Conservation (phyloP, 1,140 invertebrate genomes). For the Drosophila pachea region DNA sequence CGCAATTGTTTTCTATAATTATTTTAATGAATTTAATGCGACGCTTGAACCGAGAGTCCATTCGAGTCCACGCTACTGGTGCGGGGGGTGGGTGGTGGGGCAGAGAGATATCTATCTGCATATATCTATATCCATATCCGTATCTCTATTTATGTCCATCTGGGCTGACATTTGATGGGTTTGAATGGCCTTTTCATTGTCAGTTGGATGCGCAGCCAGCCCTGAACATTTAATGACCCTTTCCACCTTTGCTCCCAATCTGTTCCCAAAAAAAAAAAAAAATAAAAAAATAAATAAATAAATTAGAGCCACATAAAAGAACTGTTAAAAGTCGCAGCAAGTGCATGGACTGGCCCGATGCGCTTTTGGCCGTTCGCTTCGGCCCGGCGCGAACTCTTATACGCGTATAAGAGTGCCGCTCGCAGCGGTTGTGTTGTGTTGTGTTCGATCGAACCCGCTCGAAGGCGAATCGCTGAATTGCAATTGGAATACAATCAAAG, state of each 20-base stretch:
- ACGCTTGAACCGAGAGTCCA: conserved; percentile 17
- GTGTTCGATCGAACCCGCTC: conserved; percentile 23
- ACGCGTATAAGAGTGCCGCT: conserved; percentile 34
- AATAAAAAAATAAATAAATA: not conserved
- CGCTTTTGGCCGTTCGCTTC: conserved; percentile 1
- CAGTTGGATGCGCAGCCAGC: conserved; percentile 40
- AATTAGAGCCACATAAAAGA: not conserved
- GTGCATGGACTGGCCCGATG: not conserved
- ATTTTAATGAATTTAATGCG: conserved; percentile 41
- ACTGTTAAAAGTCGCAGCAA: conserved; percentile 1
- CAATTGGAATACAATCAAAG: not conserved
- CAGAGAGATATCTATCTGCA: not conserved
- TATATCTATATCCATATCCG: not conserved
- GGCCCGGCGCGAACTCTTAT: conserved; percentile 17
- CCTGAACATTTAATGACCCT: conserved; percentile 34
- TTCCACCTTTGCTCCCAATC: conserved; percentile 23
- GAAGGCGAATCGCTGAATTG: not conserved
- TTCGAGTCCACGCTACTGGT: conserved; percentile 19
- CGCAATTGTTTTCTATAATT: conserved; percentile 21
- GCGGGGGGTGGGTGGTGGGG: not conserved
- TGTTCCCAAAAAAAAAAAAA: conserved; percentile 2
- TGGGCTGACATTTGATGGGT: conserved; percentile 10
- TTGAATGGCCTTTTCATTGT: conserved; percentile 48
- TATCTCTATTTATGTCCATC: not conserved
- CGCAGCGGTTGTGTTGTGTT: conserved; percentile 1